A percentile compares a stretch with the other conserved stretches of the same genome.
These are phyloP conservation scores for Cephus rjabovi DNA, from an alignment of 2,888 invertebrate species.

Conservation along the genomic window DNA sequence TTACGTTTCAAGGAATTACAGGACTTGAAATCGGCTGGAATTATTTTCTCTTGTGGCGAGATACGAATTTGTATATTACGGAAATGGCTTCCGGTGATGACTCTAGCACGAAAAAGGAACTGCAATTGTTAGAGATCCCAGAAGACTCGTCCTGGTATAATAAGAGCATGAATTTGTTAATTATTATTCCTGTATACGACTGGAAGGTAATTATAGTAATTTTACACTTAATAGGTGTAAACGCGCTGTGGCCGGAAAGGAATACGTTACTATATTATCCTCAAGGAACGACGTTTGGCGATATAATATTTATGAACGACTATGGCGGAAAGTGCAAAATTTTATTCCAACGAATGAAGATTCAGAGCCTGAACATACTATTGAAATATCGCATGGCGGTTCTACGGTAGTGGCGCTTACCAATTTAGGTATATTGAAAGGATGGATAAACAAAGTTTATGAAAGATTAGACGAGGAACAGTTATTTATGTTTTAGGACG, in stretches of 20 bases:
- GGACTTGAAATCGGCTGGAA: conserved; percentile 60
- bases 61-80: conserved; percentile 45
- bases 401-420: conserved; percentile 52
- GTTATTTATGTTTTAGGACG: conserved; percentile 60
- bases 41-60: conserved; percentile 56
- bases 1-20: conserved; percentile 41
- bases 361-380: conserved; percentile 39
- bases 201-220: conserved; percentile 31
- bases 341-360: conserved; percentile 42
- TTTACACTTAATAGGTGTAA: conserved; percentile 42
- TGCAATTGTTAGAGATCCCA: conserved; percentile 45
- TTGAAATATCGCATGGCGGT: conserved; percentile 49
- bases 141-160: conserved; percentile 17
- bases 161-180: background rate
- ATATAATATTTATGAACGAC: conserved; percentile 48
- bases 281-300: conserved; percentile 50
- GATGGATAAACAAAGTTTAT: background rate
- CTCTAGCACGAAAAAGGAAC: conserved; percentile 5
- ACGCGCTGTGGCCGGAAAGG: conserved; percentile 45
- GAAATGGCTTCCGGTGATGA: conserved; percentile 33
- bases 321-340: conserved; percentile 51
- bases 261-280: conserved; percentile 47
- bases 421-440: conserved; percentile 49
- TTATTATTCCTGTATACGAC: conserved; percentile 1
- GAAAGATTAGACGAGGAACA: background rate